Evolutionary conservation across 2,888 invertebrate genomes (phyloP), one percentile per base, ranked within the genome.

Genomic region (Sesia bembeciformis): DNA sequence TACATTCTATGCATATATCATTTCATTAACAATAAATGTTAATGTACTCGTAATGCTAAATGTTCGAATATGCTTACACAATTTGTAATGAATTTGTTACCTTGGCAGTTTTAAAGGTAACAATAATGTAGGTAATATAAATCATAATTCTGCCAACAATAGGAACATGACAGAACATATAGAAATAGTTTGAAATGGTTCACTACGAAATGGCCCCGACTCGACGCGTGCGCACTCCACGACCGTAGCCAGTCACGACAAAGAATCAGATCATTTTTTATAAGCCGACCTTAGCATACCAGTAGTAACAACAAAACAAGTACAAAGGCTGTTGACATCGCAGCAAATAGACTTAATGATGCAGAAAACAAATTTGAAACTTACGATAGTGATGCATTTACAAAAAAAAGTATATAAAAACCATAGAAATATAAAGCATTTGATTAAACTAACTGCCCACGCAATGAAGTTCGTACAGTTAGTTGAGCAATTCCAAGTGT

Each of bases 111-210:
- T 62, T 68, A 67, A 73, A 70, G 73, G 64, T 70, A 72, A 65
- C 67, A 46, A 46, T 46, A 46, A 46, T 5, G 46, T 23, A 39
- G 40, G 64, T 60, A 67, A 68, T 74, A 84, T 86, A 79, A 85
- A 86, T 87, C 84, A 86, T 76, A 75, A 76, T 72, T 67, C 72
- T 61, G 69, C 71, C 66, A 80, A 87, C 85, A 88, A 86, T 84
- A 65, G 75, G 65, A 63, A 77, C 67, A 82, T 78, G 84, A 80
- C 81, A 80, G 73, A 66, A 67, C 69, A 72, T 68, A 72, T 54
- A 71, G 73, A 74, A 75, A 76, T 71, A 79, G 76, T 74, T 71
- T 70, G 66, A 78, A 77, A 81, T 78, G 81, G 76, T 79, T 79
- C 70, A 70, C 76, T 66, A 62, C 64, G 65, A 68, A 69, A 70